These are phyloP conservation scores for Muscicapa comitata DNA, from an alignment of 2,797 vertebrate genomes.

Conservation along the genomic window DNA sequence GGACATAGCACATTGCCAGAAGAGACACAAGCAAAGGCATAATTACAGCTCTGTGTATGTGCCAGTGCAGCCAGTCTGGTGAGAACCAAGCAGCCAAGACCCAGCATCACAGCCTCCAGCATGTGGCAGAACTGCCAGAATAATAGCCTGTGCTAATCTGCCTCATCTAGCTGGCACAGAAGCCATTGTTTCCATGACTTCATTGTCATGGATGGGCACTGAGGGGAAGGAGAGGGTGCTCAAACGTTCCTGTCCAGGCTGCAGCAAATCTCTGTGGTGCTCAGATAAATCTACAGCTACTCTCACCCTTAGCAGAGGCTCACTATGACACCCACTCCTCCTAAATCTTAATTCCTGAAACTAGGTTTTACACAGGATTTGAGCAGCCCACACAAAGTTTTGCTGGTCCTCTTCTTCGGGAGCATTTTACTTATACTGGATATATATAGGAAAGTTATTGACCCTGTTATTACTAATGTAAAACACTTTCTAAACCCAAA, in stretches of 20 bases:
- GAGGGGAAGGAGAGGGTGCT: background rate
- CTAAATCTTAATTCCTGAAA: background rate
- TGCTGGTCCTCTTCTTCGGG: background rate
- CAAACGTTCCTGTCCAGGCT: background rate
- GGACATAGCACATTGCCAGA: rapidly evolving
- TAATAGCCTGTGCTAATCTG: background rate
- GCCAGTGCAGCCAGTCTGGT: background rate
- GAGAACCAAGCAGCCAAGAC: background rate
- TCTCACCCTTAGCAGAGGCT: background rate
- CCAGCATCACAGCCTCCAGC: background rate
- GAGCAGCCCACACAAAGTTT: background rate
- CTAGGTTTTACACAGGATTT: background rate
- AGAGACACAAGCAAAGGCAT: background rate
- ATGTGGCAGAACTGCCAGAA: background rate
- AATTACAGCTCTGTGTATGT: rapidly evolving
- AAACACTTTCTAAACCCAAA: background rate
- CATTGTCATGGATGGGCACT: background rate
- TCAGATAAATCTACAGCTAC: background rate
- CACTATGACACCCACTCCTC: background rate
- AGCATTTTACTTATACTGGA: background rate
- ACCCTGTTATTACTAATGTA: background rate
- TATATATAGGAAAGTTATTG: background rate
- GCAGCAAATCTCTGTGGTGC: background rate
- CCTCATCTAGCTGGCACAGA: background rate
- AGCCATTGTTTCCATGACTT: background rate